A percentile compares a stretch with the other conserved stretches of the same genome.
Conservation (phyloP, 2,797 vertebrate genomes). For the Vespertilio murinus region DNA sequence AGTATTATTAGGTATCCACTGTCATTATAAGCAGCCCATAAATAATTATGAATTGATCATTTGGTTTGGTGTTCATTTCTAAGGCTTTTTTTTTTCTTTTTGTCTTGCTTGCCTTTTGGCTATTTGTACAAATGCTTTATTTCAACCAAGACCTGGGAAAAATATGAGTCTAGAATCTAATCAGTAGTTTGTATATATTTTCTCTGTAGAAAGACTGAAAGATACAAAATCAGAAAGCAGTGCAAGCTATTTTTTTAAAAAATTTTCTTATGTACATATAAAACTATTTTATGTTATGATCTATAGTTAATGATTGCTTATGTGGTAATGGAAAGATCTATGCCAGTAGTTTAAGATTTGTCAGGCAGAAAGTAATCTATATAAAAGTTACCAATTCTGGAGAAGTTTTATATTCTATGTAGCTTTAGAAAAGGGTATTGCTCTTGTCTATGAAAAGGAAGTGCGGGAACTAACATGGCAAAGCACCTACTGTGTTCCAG, state of each 20-base stretch:
- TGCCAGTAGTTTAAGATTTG: neutral
- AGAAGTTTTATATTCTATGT: neutral
- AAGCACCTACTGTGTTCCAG: neutral
- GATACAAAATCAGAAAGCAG: neutral
- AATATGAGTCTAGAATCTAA: slow-evolving; percentile 1
- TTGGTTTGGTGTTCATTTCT: slow-evolving; percentile 48
- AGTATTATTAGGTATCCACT: slow-evolving; percentile 48
- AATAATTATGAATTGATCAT: slow-evolving; percentile 33
- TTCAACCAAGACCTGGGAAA: neutral
- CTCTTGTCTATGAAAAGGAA: neutral
- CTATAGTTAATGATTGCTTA: neutral
- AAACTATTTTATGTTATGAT: neutral
- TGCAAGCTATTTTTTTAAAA: neutral
- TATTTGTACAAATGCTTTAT: slow-evolving; percentile 20
- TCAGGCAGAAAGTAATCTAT: neutral
- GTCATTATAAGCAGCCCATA: slow-evolving; percentile 36
- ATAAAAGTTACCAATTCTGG: neutral
- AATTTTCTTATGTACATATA: neutral
- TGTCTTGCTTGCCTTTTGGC: neutral
- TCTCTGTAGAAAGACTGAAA: slow-evolving; percentile 19
- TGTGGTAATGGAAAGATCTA: neutral
- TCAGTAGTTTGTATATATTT: neutral
- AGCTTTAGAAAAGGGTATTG: neutral
- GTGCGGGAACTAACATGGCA: neutral
- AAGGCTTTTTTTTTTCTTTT: neutral